Conservation (phyloP, 2,888 invertebrate species). For the Palloptera scutellata region DNA sequence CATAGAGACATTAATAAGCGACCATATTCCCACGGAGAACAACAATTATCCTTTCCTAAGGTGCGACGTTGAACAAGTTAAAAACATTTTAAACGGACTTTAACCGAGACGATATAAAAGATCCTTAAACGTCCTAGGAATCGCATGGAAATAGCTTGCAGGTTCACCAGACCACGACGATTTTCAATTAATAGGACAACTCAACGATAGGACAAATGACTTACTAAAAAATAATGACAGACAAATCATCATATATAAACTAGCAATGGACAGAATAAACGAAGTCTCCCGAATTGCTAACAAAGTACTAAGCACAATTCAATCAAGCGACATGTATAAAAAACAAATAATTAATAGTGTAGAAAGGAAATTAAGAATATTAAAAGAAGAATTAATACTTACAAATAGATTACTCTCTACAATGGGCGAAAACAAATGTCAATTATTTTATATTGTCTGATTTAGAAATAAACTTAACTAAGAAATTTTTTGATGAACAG, state of each 20-base stretch:
- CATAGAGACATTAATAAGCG: slow-evolving; percentile 14
- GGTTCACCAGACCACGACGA: slow-evolving; percentile 23
- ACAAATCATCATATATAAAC: not conserved
- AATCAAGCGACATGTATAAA: slow-evolving; percentile 8
- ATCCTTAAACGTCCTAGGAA: slow-evolving; percentile 22
- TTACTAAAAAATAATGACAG: slow-evolving; percentile 24
- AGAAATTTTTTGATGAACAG: slow-evolving; percentile 16
- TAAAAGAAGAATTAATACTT: slow-evolving; percentile 14
- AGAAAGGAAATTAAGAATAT: slow-evolving; percentile 9
- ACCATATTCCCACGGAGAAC: slow-evolving; percentile 11
- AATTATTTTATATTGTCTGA: slow-evolving; percentile 12
- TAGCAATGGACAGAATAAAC: not conserved
- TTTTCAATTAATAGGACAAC: slow-evolving; percentile 26
- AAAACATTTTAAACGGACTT: slow-evolving; percentile 20
- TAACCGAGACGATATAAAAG: slow-evolving; percentile 20
- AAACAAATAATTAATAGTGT: slow-evolving; percentile 6
- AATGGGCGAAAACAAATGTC: slow-evolving; percentile 4
- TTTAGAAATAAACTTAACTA: slow-evolving; percentile 11
- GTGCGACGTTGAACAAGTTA: slow-evolving; percentile 15
- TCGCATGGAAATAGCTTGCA: slow-evolving; percentile 24
- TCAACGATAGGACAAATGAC: slow-evolving; percentile 10
- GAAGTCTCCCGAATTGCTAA: slow-evolving; percentile 11
- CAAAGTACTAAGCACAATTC: slow-evolving; percentile 3
- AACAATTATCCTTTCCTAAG: slow-evolving; percentile 15
- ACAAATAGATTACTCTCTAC: slow-evolving; percentile 15